Base-by-base conservation (phyloP, 37 sponge, comb jelly and placozoan genomes). In the Agelas oroides region DNA sequence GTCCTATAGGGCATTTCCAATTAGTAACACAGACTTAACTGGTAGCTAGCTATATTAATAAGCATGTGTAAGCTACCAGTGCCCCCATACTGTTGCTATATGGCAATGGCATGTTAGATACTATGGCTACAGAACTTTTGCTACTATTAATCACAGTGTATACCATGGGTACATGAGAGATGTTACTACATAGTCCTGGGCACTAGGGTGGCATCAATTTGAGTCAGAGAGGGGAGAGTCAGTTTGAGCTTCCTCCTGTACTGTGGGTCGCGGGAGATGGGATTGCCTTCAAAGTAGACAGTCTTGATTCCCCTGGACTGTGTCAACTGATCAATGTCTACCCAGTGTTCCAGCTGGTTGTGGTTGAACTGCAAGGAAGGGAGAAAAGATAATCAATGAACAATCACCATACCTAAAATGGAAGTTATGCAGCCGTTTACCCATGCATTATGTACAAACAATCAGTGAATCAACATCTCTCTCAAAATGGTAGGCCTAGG, bases 251-350 rank as follows among this genome's bases (percentile, higher is more conserved):
- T 95, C 21, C 90, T 63, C 38, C 96, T 23, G 53, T 95, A 95
- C 72, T 83, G 83, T 1, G 87, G 63, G 40, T 95, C 93, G 64
- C 62, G 89, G 66, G 93, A 84, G 52, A 95, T 89, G 31, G 96
- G 96, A 68, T 92, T 95, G 63, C 61, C 84, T 41, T 92, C 93
- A 66, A 95, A 95, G 75, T 95, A 95, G 60, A 95, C 93, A 0
- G 96, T 95, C 84, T 81, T 31, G 13, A 95, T 25, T 5, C 25
- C 37, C 14, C 17, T 82, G 23, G 79, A 70, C 1, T 40, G 46
- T 20, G 19, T 35, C 31, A 95, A 80, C 37, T 79, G 80, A 13
- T 92, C 84, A 19, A 95, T 71, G 30, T 89, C 93, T 1, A 0
- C 32, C 92, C 92, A 95, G n/a, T 81, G 35, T 0, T 80, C 87